Percentiles rank a stretch among this genome's conserved stretches.
Conservation (phyloP, 2,113 vertebrate genomes). For the Onychorhynchus coronatus region DNA sequence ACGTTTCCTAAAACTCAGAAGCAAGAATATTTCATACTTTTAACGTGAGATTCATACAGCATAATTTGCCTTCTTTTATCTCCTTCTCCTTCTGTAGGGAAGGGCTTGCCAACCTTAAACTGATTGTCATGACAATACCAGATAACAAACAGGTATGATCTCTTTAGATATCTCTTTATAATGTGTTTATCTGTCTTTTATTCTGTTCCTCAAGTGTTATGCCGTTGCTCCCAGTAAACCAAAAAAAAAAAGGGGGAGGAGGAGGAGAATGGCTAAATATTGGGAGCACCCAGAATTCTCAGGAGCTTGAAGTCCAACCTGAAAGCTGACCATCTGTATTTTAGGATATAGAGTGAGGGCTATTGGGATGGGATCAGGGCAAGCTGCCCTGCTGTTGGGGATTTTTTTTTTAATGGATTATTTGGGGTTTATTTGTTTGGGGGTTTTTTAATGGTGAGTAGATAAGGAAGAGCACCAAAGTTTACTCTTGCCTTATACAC, state of each 20-base stretch:
- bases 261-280: not conserved
- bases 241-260: not conserved
- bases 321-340: not conserved
- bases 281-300: not conserved
- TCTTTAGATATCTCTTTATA: not conserved
- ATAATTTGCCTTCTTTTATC: not conserved
- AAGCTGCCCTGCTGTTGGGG: not conserved
- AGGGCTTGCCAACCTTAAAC: slow-evolving; percentile 83
- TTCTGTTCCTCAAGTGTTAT: not conserved
- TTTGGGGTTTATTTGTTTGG: not conserved
- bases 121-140: slow-evolving; percentile 81
- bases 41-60: not conserved
- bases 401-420: not conserved
- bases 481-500: not conserved
- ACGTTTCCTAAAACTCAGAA: not conserved
- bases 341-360: not conserved
- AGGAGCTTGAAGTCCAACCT: not conserved
- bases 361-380: not conserved
- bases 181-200: not conserved
- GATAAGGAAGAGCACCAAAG: not conserved
- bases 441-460: not conserved
- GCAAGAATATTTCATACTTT: not conserved
- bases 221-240: not conserved
- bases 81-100: slow-evolving; percentile 70
- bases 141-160: slow-evolving; percentile 75